Evolutionary conservation across 2,113 vertebrate genomes (phyloP).

Genomic region (Halcyon senegalensis): DNA sequence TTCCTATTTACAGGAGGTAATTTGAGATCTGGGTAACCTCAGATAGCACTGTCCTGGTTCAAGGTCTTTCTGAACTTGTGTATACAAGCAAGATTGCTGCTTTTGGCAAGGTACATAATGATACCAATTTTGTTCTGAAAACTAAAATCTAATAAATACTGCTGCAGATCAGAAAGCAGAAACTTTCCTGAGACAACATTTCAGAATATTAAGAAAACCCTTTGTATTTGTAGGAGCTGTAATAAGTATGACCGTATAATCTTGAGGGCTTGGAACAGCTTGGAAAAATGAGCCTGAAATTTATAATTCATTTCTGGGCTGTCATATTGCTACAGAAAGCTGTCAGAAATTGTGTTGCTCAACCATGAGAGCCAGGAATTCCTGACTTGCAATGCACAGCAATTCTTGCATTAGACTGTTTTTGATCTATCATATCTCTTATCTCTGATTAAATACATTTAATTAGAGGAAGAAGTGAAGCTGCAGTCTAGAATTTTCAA

Average conservation of each 20-base stretch:
- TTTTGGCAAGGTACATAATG: background rate
- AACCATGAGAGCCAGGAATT: background rate
- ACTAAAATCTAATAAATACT: background rate
- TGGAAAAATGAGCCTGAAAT: background rate
- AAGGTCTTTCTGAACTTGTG: background rate
- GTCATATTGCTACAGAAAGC: background rate
- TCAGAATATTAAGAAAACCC: background rate
- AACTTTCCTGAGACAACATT: background rate
- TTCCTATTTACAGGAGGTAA: background rate
- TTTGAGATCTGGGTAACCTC: background rate
- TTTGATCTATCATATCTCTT: background rate
- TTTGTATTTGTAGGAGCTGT: background rate
- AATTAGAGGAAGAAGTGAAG: background rate
- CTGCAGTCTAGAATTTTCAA: background rate
- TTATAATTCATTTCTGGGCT: background rate
- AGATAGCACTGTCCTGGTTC: background rate
- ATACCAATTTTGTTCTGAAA: background rate
- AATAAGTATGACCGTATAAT: background rate
- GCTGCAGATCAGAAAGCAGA: background rate
- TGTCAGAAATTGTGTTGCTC: background rate
- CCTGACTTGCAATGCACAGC: background rate
- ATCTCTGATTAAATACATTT: constrained; percentile 1
- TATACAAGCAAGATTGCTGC: background rate
- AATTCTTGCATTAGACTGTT: background rate
- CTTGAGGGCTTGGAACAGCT: background rate